Base-by-base conservation (phyloP, 2,797 vertebrate genomes). In the Varecia variegata region DNA sequence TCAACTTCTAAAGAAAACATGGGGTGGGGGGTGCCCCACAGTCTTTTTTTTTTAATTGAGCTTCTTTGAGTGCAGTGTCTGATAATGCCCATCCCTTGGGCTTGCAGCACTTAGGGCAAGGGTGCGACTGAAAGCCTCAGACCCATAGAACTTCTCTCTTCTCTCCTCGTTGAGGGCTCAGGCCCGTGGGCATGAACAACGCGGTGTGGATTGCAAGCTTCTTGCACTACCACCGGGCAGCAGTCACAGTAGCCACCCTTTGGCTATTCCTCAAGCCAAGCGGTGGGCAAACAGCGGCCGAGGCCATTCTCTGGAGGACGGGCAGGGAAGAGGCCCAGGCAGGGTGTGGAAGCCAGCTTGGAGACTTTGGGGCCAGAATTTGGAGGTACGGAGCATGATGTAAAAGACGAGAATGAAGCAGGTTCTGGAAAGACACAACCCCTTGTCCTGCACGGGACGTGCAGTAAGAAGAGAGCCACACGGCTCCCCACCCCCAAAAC, bases 21-120 rank as follows among this genome's bases (percentile, higher is more conserved):
- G 18, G 14, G 4, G 8, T 6, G 2, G 1, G 0, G 32, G 18
- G 5, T 15, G 30, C 3, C 21, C 13, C 3, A 1, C 27, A 32
- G 13, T 27, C 27, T 23, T 32, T 43, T 35, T 38, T n/a, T 30
- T 40, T 47, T 40, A 13, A 54, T 50, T 73, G n/a, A 62, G 17
- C 25, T 82, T 92, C 54, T 81, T 30, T 3, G 18, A 27, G 11
- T 9, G 0, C 32, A 27, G 3, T 12, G 3, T 62, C 38, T 32
- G 35, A 7, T 43, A 27, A 50, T 11, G 30, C 20, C 18, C 54
- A 15, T 13, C 47, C 15, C 1, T 73, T 45, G 23, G 25, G 5
- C 10, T 27, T 54, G 27, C n/a, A 45, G 38, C 21, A 52, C 15
- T 9, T 4, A 7, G 47, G 47, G 10, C 10, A 27, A 70, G 7